phyloP scores from a whole-genome alignment of 2,888 invertebrate species.

The Teleiodes luculella region DNA sequence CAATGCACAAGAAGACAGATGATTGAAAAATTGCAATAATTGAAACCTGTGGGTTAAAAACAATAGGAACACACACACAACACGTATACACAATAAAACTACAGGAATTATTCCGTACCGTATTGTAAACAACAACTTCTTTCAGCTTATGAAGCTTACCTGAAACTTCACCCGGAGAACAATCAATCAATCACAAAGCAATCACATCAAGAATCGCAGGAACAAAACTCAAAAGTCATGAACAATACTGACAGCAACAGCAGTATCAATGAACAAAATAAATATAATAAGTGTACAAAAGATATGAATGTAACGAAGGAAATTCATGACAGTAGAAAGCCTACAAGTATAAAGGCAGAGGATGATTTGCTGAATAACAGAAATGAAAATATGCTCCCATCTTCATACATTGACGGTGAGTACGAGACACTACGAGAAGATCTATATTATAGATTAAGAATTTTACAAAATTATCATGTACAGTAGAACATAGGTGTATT shows the following conservation, averaged over 20 bases:
- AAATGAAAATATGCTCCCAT: conserved; percentile 22
- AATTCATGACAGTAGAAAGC: conserved; percentile 9
- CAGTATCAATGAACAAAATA: conserved; percentile 16
- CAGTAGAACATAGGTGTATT: no score
- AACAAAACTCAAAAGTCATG: conserved; percentile 18
- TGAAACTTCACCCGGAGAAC: conserved; percentile 22
- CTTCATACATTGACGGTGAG: conserved; percentile 42
- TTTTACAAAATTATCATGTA: no score
- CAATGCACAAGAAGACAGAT: no score
- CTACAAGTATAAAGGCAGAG: conserved; percentile 16
- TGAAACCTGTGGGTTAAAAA: no score
- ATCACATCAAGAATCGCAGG: conserved; percentile 23
- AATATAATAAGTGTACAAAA: conserved; percentile 14
- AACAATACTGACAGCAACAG: conserved; percentile 11
- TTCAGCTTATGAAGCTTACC: conserved; percentile 60
- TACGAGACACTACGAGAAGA: background rate
- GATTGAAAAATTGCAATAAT: no score
- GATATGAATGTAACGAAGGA: background rate
- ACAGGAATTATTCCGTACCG: no score
- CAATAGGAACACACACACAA: no score
- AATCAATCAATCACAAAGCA: conserved; percentile 30
- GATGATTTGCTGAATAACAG: conserved; percentile 16
- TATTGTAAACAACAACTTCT: no score
- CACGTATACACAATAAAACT: no score
- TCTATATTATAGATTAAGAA: no score